These are phyloP conservation scores for human (Homo sapiens) DNA, from an alignment of 2,113 vertebrate species.

Conservation along the genomic window DNA sequence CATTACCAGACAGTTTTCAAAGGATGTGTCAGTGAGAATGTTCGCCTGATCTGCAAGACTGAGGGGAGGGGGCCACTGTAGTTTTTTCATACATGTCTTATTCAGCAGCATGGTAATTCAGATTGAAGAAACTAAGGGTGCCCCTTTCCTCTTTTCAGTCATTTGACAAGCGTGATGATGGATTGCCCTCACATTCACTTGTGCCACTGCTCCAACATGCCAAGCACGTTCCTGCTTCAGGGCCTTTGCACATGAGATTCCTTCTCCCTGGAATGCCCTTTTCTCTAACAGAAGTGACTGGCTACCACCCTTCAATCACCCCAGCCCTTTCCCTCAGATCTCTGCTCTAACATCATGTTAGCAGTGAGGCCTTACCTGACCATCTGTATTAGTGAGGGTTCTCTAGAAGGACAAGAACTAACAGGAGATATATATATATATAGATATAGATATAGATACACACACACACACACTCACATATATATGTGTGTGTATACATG, in stretches of 20 bases:
- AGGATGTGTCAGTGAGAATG: neutral
- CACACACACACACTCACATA: too few relatives aligned
- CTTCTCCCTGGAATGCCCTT: neutral
- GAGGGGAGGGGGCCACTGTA: neutral
- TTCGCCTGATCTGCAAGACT: neutral
- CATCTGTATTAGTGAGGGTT: too few relatives aligned
- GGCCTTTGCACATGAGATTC: neutral
- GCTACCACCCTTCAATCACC: neutral
- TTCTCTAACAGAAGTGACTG: neutral
- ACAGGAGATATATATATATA: too few relatives aligned
- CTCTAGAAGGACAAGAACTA: too few relatives aligned
- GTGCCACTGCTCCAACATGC: neutral
- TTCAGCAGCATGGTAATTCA: neutral
- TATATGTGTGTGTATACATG: too few relatives aligned
- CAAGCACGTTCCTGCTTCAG: neutral
- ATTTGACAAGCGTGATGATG: neutral
- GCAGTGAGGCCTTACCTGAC: neutral
- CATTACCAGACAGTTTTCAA: constrained; percentile 24
- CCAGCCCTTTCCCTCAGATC: neutral
- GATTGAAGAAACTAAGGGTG: neutral
- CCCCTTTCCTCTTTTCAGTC: neutral
- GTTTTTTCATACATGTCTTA: neutral
- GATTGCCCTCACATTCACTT: neutral
- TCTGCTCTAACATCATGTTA: neutral
- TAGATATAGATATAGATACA: too few relatives aligned